Base-by-base conservation (phyloP, 2,113 vertebrate species). In the Cercopithecus mona region DNA sequence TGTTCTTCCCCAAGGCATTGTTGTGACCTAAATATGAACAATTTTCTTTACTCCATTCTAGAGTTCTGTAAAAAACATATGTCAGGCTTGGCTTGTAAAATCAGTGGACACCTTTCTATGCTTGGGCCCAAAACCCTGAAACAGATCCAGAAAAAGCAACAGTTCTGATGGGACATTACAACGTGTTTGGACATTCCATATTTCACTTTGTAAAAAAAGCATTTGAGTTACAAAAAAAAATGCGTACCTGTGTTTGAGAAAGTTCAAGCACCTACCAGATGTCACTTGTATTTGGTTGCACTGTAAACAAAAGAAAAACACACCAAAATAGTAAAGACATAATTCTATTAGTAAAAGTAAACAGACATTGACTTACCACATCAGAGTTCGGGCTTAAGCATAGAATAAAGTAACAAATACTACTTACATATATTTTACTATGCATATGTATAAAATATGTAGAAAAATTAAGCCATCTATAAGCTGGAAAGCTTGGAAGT, bases 101-200 rank as follows among this genome's bases (percentile, higher is more conserved):
- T 97, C 98, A 97, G 94, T 88, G 79, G 88, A 98, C 98, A 98
- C 98, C 98, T 98, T 98, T 98, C 98, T 98, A 66, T 85, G 84
- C 96, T 88, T 98, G 97, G 98, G 97, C 98, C 98, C 98, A 96
- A 96, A 98, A 90, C 70, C 96, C 98, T 98, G 98, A 98, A 98
- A 70, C 81, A 96, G 86, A 97, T 98, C 98, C 98, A 99, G 97
- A 95, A 64, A 97, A 92, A 98, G 94, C 98, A 97, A 96, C 95
- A 96, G 92, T 82, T 98, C 94, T 94, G 93, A 96, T 98, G 98
- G 98, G 93, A 98, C 97, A 98, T 98, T 98, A 96, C 96, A 98
- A 93, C 98, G 97, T 98, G 97, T 98, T 98, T 98, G 97, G 97
- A 98, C 97, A 95, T 98, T 98, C 82, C 94, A 78, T 95, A 98